A percentile compares a stretch with the other conserved stretches of the same genome.
These are phyloP conservation scores for Scrobipalpa atriplicella DNA, from an alignment of 2,888 invertebrate genomes.

Conservation along the genomic window DNA sequence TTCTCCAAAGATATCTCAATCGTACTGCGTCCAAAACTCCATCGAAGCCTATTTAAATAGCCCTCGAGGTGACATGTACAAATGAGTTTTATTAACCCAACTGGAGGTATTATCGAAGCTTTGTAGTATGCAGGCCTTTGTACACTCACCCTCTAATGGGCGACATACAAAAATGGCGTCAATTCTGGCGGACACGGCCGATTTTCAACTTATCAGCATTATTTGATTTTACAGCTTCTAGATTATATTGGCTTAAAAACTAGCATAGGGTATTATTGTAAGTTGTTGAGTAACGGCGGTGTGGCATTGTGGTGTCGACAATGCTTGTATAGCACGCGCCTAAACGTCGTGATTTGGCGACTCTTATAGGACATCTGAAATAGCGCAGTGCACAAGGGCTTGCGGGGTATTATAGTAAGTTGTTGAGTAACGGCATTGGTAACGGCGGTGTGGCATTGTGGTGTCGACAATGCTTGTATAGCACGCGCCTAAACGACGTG, in stretches of 20 bases:
- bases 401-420: conserved; percentile 44
- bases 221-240: no score
- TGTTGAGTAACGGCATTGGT: conserved; percentile 65
- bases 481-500: conserved; percentile 80
- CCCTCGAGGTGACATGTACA: conserved; percentile 57
- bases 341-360: conserved; percentile 80
- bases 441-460: conserved; percentile 75
- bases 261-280: conserved; percentile 52
- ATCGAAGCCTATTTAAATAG: conserved; percentile 68
- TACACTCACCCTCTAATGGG: neutral
- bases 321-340: conserved; percentile 74
- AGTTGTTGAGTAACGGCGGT: conserved; percentile 51
- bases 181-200: neutral
- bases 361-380: no score
- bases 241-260: no score
- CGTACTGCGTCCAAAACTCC: conserved; percentile 62
- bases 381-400: conserved; percentile 5
- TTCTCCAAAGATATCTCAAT: conserved; percentile 54
- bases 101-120: conserved; percentile 13
- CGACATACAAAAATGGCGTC: neutral
- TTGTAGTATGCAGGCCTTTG: conserved; percentile 27
- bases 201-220: no score
- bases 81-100: conserved; percentile 59
- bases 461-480: conserved; percentile 71
- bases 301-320: conserved; percentile 73